Base-by-base conservation (phyloP, 1,140 invertebrate genomes). In the Ptiloglossa arizonensis region DNA sequence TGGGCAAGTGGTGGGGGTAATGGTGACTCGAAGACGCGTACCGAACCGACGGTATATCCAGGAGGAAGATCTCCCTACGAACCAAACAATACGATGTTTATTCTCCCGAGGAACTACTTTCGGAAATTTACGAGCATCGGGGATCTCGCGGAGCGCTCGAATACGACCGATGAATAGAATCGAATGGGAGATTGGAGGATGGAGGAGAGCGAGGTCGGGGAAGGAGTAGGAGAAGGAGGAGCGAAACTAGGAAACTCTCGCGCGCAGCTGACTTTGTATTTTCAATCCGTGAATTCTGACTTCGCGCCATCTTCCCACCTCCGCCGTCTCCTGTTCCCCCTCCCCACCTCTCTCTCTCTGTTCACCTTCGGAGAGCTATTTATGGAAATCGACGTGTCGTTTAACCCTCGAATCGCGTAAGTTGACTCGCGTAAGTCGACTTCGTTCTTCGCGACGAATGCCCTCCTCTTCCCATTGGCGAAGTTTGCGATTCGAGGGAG, bases 61-160 rank as follows among this genome's bases (percentile, higher is more conserved):
- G n/a, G 17, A 13, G 57, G 38, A 41, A 59, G 29, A 48, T 48
- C 64, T 38, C 63, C 38, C 59, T 62, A 41, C 77, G 70, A 48
- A 29, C 70, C 80, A 76, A 80, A 82, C 80, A 76, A 82, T 82
- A 82, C 70, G 71, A 82, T 71, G 78, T 75, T 80, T 82, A 75
- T 82, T 68, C 78, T 80, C 64, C 32, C 32, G 70, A 63, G 78
- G 41, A 70, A 80, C 59, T 59, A 80, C 71, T 80, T 75, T 79
- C 71, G 80, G 35, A 60, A 80, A 82, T 82, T 82, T 80, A 82
- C 78, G 78, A 82, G 70, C 6, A 22, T 44, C 27, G 29, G 74
- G 48, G 60, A 50, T 80, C 68, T 54, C 29, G 48, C 52, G 52
- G 13, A 59, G 46, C 41, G 74, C 44, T 32, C 52, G 67, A 56